phyloP scores from a whole-genome alignment of 2,113 vertebrate species.

The Podocnemis expansa region DNA sequence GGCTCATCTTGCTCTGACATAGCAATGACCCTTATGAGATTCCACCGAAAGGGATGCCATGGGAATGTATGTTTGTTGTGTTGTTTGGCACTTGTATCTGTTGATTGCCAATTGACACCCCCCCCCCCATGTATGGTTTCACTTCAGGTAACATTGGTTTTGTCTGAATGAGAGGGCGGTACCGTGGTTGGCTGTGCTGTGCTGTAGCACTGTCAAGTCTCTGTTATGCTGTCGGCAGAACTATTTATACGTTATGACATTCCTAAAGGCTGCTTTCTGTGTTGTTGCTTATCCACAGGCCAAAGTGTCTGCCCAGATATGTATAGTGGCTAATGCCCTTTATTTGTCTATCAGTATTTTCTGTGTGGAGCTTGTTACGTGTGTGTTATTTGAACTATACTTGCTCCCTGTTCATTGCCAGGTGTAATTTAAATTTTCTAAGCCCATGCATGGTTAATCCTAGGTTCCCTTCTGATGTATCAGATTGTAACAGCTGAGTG shows the following conservation, averaged over 20 bases:
- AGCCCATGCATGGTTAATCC: not conserved
- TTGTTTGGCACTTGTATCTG: not conserved
- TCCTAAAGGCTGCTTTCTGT: not conserved
- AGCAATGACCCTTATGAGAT: not conserved
- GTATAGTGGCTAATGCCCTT: not conserved
- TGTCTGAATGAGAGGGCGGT: rapidly evolving
- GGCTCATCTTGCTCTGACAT: not conserved
- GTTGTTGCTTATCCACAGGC: not conserved
- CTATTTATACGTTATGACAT: rapidly evolving
- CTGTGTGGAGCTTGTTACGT: rapidly evolving
- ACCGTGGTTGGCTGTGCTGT: rapidly evolving
- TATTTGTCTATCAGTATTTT: not conserved
- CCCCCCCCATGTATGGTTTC: rapidly evolving
- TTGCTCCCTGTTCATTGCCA: not conserved
- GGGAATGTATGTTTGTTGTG: not conserved
- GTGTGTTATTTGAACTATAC: not conserved
- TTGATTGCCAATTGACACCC: not conserved
- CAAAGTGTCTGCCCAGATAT: not conserved
- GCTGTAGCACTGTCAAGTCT: rapidly evolving
- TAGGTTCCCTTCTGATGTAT: not conserved
- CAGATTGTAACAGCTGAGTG: rapidly evolving
- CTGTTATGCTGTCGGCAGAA: rapidly evolving
- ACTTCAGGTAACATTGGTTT: rapidly evolving
- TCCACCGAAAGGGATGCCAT: not conserved
- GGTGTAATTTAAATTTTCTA: not conserved